Conservation (phyloP, 2,888 invertebrate genomes). For the Autographa pulchrina region DNA sequence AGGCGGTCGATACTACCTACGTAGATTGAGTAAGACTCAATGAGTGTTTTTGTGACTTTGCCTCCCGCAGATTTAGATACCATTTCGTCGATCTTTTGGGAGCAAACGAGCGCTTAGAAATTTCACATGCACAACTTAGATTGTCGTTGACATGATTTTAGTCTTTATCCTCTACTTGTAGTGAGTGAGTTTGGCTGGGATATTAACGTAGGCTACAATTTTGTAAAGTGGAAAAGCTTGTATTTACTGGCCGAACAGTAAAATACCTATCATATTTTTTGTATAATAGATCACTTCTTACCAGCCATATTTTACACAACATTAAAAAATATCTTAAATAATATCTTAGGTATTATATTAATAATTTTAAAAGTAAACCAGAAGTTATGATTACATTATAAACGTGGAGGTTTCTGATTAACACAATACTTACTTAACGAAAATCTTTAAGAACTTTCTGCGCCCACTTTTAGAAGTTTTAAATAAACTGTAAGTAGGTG, state of each 20-base stretch:
- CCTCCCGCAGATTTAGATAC: not conserved
- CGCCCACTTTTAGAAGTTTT: not conserved
- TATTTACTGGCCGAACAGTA: too few relatives aligned
- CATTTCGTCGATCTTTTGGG: not conserved
- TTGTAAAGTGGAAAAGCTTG: too few relatives aligned
- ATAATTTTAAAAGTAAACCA: not conserved
- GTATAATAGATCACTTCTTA: too few relatives aligned
- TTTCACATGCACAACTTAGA: not conserved
- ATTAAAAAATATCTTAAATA: too few relatives aligned
- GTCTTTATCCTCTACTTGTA: not conserved
- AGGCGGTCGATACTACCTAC: not conserved
- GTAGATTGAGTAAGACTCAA: constrained; percentile 1
- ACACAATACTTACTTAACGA: not conserved
- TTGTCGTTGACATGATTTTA: not conserved
- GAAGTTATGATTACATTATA: not conserved
- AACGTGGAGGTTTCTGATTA: not conserved
- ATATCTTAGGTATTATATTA: too few relatives aligned
- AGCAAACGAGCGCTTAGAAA: not conserved
- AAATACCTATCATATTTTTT: too few relatives aligned
- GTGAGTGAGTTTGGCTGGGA: too few relatives aligned
- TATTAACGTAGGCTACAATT: too few relatives aligned
- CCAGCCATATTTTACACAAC: too few relatives aligned
- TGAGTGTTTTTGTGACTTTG: constrained; percentile 1
- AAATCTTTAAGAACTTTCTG: not conserved
- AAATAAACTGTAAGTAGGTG: not conserved